Evolutionary conservation across 1,140 invertebrate genomes (phyloP), one percentile per base, ranked within the genome.

Genomic region (Heliconius hermathena): DNA sequence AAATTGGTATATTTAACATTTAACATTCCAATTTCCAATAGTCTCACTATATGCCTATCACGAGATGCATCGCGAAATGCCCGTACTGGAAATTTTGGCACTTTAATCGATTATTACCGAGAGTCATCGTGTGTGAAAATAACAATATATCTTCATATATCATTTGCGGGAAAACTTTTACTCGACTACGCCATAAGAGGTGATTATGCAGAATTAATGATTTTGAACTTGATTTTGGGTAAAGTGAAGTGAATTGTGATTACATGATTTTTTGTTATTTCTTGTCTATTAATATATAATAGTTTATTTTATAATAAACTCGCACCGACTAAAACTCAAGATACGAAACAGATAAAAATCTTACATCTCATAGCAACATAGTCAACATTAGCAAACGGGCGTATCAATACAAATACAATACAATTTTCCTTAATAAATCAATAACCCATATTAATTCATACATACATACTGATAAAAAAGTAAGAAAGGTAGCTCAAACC

Each of bases 391-490:
- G 9, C 57, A 22, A 66, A 66, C n/a, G 3, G n/a, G 22, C 57
- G 29, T 66, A 9, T 26, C 57, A 66, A 8, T 13, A 29, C n/a
- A 9, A 66, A 29, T 26, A 66, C 22, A 66, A 66, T 16, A 66
- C 26, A 79, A 36, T 26, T 49, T 60, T 36, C 46, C 49, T 46
- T 71, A 75, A 79, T 49, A 71, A 71, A 74, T 66, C 71, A 77
- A 73, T 81, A 81, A 71, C 57, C 36, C 60, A 78, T 66, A 66
- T 74, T 76, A 82, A 80, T 83, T 80, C 79, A 87, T 74, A 83
- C 80, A 83, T 80, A 84, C 87, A 83, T 85, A 85, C 60, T 29
- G 60, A 66, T 66, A 66, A 66, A 46, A 66, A 66, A 66, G 60
- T 66, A 66, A 66, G 60, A 66, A 66, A 66, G 60, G n/a, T n/a